Conservation (phyloP, 2,888 invertebrate species). For the Drosophila neoperkinsi region DNA sequence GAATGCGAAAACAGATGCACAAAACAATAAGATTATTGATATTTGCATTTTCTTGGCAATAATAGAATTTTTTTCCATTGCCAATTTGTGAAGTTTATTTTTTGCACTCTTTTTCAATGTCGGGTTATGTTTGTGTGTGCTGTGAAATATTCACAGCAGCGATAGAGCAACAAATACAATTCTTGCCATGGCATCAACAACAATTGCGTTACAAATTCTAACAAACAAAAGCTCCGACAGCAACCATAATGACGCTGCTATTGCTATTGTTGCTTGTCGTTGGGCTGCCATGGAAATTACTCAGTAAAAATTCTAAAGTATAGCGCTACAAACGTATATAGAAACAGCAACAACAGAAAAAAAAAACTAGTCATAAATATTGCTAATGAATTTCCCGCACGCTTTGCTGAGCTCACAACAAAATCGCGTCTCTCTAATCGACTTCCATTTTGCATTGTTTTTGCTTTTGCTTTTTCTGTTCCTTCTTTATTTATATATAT, state of each 20-base stretch:
- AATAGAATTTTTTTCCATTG: constrained; percentile 32
- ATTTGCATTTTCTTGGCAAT: not conserved
- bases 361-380: constrained; percentile 72
- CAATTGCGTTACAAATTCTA: constrained; percentile 52
- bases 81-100: constrained; percentile 12
- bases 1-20: no score
- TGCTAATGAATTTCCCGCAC: constrained; percentile 82
- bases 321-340: constrained; percentile 14
- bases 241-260: constrained; percentile 56
- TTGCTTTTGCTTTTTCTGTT: constrained; percentile 23
- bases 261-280: constrained; percentile 27
- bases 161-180: constrained; percentile 36
- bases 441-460: constrained; percentile 58
- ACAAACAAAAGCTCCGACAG: constrained; percentile 56
- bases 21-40: not conserved
- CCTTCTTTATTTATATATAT: not conserved
- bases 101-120: constrained; percentile 3
- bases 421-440: constrained; percentile 53
- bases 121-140: constrained; percentile 13
- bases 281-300: constrained; percentile 70
- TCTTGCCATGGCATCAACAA: constrained; percentile 10
- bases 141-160: constrained; percentile 36
- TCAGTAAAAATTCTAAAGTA: constrained; percentile 54
- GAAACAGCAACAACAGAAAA: constrained; percentile 20
- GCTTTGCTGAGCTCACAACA: constrained; percentile 71